Base-by-base conservation (phyloP, 2,113 vertebrate genomes). In the Chamaea fasciata region DNA sequence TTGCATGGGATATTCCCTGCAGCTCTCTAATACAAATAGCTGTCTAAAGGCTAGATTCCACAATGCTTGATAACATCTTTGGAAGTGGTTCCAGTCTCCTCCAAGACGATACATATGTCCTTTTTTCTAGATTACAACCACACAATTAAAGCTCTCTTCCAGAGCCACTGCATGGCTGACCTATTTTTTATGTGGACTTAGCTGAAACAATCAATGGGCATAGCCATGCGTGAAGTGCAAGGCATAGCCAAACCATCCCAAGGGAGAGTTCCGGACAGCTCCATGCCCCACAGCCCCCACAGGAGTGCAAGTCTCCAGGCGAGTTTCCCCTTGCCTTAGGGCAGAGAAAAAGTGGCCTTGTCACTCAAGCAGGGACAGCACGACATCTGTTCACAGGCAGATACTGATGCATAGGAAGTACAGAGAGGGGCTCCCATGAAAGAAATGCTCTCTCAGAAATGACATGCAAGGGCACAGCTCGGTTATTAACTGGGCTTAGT, bases 171-270 rank as follows among this genome's bases (percentile, higher is more conserved):
- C 86, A 71, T 80, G 85, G 82, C 71, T 96, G 95, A 95, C 92
- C 95, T 93, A 85, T 89, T 96, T 96, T 95, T 87, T 39, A 12
- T 46, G 91, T 31, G 68, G 85, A 63, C 80, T 90, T 35, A 68
- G 77, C 56, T 69, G 59, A 84, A 89, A 92, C 55, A 93, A 85
- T 75, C 83, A 90, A 94, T 47, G 63, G 71, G 24, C 89, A 96
- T n/a, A 92, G 73, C 82, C 85, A 92, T 28, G 78, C 59, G 7
- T 80, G 85, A 92, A 93, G 83, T 16, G 26, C 42, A 63, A 94
- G 68, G 52, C 90, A 83, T 0, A 35, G 71, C 46, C 79, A 65
- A 64, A 83, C 26, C 18, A 71, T 44, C 92, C 64, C 76, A 75
- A 59, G 50, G 37, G 59, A 79, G 33, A 55, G 41, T 9, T 78